Evolutionary conservation across 2,888 invertebrate genomes (phyloP).

Genomic region (Omphaloscelis lunosa): DNA sequence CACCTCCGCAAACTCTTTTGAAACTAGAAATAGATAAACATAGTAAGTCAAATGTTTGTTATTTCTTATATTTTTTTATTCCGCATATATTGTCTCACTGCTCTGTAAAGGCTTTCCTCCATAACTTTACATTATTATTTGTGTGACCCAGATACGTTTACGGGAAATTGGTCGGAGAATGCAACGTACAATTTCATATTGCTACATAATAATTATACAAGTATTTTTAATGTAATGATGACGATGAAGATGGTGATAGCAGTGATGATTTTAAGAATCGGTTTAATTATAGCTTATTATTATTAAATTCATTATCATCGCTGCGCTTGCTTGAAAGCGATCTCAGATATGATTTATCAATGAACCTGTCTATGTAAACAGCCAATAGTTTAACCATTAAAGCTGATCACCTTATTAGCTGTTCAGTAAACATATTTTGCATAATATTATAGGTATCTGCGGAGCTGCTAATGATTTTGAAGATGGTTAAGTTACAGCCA

Average conservation of each 20-base stretch:
- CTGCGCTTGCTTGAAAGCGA: background rate
- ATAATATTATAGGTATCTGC: background rate
- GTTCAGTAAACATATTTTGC: background rate
- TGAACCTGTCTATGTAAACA: background rate
- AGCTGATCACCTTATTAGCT: background rate
- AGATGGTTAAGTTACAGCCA: background rate
- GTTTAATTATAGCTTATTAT: background rate
- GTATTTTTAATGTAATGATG: background rate
- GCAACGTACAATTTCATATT: background rate
- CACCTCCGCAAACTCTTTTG: constrained; percentile 87
- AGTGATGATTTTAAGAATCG: background rate
- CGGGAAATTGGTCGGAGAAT: too few species aligned
- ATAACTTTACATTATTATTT: too few species aligned
- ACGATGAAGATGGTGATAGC: background rate
- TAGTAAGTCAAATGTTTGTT: background rate
- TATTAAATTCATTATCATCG: background rate
- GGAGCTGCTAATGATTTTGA: background rate
- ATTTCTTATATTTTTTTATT: background rate
- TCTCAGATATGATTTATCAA: background rate
- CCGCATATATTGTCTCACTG: too few species aligned
- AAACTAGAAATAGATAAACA: constrained; percentile 73
- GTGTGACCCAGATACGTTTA: too few species aligned
- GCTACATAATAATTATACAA: background rate
- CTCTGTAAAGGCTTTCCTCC: too few species aligned
- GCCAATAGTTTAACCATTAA: background rate